Conservation (phyloP, 2,113 vertebrate genomes). For the Peromyscus maniculatus region DNA sequence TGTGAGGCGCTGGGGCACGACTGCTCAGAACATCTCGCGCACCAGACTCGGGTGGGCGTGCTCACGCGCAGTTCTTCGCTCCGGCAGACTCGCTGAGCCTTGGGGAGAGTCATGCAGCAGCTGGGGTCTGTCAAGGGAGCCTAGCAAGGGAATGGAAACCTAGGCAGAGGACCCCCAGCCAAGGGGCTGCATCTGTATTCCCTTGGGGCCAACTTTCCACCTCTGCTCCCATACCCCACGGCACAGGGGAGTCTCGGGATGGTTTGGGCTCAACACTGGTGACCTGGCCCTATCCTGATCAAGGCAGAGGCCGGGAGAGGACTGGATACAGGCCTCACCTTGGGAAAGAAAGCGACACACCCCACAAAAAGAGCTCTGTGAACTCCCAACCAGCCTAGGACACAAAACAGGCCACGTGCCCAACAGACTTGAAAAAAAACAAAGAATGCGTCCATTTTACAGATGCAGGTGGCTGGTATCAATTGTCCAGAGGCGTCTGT, state of each 20-base stretch:
- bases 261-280: accelerated
- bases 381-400: background rate
- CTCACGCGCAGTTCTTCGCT: background rate
- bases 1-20: conserved; percentile 82
- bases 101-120: accelerated
- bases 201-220: accelerated
- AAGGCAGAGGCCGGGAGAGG: background rate
- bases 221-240: accelerated
- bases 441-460: accelerated
- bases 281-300: background rate
- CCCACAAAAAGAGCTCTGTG: background rate
- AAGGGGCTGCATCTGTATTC: accelerated
- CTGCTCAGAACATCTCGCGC: conserved; percentile 64
- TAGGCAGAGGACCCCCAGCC: background rate
- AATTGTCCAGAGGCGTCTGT: background rate
- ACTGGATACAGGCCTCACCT: background rate
- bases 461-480: background rate
- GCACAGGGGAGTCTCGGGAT: accelerated
- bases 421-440: background rate
- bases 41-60: conserved; percentile 56
- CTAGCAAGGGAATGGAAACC: background rate
- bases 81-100: background rate
- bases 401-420: background rate
- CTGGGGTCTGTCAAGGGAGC: background rate
- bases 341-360: too few relatives aligned